Base-by-base conservation (phyloP, 1,140 invertebrate genomes). In the Pogonomyrmex californicus region DNA sequence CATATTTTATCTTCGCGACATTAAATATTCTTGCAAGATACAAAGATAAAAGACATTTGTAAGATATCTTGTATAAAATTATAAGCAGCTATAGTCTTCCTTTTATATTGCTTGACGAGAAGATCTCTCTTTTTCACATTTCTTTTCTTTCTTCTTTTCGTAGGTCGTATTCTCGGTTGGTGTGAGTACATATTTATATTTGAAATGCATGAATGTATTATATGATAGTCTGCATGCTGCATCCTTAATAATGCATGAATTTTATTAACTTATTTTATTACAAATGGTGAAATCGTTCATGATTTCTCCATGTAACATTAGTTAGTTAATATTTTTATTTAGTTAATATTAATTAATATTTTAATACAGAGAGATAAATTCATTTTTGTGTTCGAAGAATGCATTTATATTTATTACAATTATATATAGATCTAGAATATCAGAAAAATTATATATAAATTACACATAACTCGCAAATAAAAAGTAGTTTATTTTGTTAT, bases 131-230 rank as follows among this genome's bases (percentile, higher is more conserved):
- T 41, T 41, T 83, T 92, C 81, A 91, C 86, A 65, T 36, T 10
- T 62, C 82, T 30, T 85, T 88, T 88, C 91, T 86, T 91, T 91
- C 90, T 88, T 90, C 92, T 86, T 81, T 92, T 91, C 91, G 91
- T 94, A 94, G 93, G 93, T 94, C 91, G 87, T 93, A 91, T 92
- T 90, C 87, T 93, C 88, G 92, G 90, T 94, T 86, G 91, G 90
- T 93, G 93, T 94, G 93, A 94, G 94, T 94, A 94, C 91, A 92
- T 44, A 75, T 88, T 82, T 51, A 75, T 91, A 86, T 91, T 87
- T 87, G 14, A 58, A 38, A 82, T 17, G 41, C 44, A 87, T 66
- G 65, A 33, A 47, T 47, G 63, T 65, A 49, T 49, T 62, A 10
- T 4, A 68, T n/a, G 51, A 63, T 65, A 41, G 2, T 81, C 47